These are phyloP conservation scores for Azemiops feae DNA, from an alignment of 2,113 vertebrate species.

Conservation along the genomic window DNA sequence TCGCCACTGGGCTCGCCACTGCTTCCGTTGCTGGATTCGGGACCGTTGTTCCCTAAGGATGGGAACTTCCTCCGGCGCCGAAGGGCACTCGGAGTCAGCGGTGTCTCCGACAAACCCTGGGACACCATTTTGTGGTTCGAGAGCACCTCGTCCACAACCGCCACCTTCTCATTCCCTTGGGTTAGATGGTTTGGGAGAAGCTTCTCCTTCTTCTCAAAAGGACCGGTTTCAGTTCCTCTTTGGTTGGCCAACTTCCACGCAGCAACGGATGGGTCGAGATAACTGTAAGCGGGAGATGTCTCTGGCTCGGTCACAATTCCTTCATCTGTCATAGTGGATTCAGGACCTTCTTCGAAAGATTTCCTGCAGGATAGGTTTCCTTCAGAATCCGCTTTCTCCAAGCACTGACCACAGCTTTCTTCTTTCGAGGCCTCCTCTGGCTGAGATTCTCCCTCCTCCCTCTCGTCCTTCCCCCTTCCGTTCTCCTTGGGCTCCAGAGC, in stretches of 20 bases:
- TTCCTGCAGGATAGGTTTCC: slow-evolving; percentile 72
- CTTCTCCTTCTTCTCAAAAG: slow-evolving; percentile 30
- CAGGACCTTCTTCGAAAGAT: slow-evolving; percentile 86
- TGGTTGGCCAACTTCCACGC: slow-evolving; percentile 73
- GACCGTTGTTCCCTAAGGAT: slow-evolving; percentile 73
- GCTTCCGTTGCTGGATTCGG: slow-evolving; percentile 81
- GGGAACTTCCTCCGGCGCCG: slow-evolving; percentile 89
- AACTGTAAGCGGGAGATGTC: slow-evolving; percentile 67
- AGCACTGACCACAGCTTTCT: slow-evolving; percentile 39
- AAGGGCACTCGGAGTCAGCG: slow-evolving; percentile 80
- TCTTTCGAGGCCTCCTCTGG: not conserved
- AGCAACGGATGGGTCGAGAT: slow-evolving; percentile 69
- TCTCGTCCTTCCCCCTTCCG: slow-evolving; percentile 51
- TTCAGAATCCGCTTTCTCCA: slow-evolving; percentile 67
- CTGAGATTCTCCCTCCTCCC: too few relatives aligned
- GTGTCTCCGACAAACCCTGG: slow-evolving; percentile 70
- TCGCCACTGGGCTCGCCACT: slow-evolving; percentile 72
- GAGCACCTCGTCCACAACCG: slow-evolving; percentile 52
- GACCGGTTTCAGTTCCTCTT: slow-evolving; percentile 42
- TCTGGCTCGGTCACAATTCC: slow-evolving; percentile 95
- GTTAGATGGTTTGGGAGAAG: slow-evolving; percentile 17
- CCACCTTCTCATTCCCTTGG: slow-evolving; percentile 59
- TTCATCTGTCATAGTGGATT: slow-evolving; percentile 92
- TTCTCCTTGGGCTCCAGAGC: slow-evolving; percentile 67
- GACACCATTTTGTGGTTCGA: slow-evolving; percentile 48